These are phyloP conservation scores for Drosophila picticornis DNA, from an alignment of 2,888 invertebrate species.

Conservation along the genomic window DNA sequence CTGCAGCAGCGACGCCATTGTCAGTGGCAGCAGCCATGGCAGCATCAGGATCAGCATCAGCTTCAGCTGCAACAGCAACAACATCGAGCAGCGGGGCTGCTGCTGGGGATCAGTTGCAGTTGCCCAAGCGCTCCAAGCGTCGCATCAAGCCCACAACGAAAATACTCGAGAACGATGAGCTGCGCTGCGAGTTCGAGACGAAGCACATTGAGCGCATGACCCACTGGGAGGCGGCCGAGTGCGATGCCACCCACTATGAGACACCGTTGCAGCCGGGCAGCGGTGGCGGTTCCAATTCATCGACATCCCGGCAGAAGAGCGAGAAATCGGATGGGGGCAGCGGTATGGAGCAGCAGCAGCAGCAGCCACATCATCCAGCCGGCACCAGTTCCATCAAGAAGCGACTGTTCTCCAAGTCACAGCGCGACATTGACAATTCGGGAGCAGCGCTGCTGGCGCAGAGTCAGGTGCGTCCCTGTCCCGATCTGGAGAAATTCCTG, in stretches of 20 bases:
- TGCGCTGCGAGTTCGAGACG: conserved; percentile 87
- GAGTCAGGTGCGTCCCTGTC: conserved; percentile 71
- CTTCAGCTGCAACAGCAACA: conserved; percentile 9
- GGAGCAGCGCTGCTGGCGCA: conserved; percentile 62
- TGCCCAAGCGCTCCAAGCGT: conserved; percentile 86
- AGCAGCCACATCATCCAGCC: conserved; percentile 42
- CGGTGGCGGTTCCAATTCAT: conserved; percentile 49
- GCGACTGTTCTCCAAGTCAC: conserved; percentile 74
- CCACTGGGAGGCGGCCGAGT: conserved; percentile 66
- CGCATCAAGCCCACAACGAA: conserved; percentile 89
- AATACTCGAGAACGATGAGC: conserved; percentile 88
- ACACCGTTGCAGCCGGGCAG: conserved; percentile 65
- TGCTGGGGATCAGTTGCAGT: conserved; percentile 28
- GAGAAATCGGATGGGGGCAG: conserved; percentile 76
- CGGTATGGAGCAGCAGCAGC: conserved; percentile 50
- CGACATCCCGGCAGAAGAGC: conserved; percentile 71
- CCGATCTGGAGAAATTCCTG: conserved; percentile 82
- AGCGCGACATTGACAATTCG: conserved; percentile 67
- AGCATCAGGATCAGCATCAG: not conserved
- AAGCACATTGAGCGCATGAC: conserved; percentile 87
- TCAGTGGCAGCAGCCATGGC: not conserved
- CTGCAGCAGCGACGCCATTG: conserved; percentile 1
- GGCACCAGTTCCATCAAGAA: conserved; percentile 79
- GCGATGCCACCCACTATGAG: conserved; percentile 47
- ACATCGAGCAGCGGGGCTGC: conserved; percentile 25